A percentile compares a stretch with the other conserved stretches of the same genome.
Evolutionary conservation across 2,113 vertebrate genomes (phyloP).

Genomic region (Candoia aspera): DNA sequence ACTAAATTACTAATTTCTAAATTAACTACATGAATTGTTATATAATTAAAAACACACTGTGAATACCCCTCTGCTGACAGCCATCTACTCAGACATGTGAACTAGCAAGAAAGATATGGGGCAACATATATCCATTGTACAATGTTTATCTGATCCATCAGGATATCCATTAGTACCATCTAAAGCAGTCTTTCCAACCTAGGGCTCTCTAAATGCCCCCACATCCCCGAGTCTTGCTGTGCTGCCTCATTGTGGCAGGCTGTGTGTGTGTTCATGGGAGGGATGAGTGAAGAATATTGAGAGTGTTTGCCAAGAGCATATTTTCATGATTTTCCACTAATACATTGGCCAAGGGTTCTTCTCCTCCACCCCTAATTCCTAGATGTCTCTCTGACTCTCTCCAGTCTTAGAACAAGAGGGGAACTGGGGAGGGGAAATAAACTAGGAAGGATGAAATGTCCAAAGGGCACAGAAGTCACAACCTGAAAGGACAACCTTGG

Average conservation of each 20-base stretch:
- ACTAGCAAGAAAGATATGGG: background rate
- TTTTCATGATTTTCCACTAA: too few species aligned
- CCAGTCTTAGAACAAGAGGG: background rate
- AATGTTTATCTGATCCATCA: background rate
- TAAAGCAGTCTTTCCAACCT: background rate
- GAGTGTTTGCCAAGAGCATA: too few species aligned
- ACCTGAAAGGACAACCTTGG: background rate
- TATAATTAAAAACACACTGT: constrained; percentile 24
- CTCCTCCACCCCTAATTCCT: background rate
- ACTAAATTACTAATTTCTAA: constrained; percentile 17
- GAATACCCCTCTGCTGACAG: background rate
- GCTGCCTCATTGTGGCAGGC: too few species aligned
- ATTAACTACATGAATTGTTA: constrained; percentile 15
- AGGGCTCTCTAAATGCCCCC: too few species aligned
- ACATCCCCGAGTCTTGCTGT: too few species aligned
- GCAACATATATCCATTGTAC: background rate
- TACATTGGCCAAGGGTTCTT: too few species aligned
- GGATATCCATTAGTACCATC: background rate
- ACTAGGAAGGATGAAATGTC: background rate
- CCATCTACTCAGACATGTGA: background rate
- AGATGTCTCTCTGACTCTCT: background rate
- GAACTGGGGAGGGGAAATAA: background rate
- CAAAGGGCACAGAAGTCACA: background rate
- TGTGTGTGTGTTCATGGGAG: too few species aligned
- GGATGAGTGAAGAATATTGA: too few species aligned